A percentile compares a stretch with the other conserved stretches of the same genome.
Evolutionary conservation across 2,113 vertebrate genomes (phyloP).

Genomic region (Prietella phreatophila): DNA sequence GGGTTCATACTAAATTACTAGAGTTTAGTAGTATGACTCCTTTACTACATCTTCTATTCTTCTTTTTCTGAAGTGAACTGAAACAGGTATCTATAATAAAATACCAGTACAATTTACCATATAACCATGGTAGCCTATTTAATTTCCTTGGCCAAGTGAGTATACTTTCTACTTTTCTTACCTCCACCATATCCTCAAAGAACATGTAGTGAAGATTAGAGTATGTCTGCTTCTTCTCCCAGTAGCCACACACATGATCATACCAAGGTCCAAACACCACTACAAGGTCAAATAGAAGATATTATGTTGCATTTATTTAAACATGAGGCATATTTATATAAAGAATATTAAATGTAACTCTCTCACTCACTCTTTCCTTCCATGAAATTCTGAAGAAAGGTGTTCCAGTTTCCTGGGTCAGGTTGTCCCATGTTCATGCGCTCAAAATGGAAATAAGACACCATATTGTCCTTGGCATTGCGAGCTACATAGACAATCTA

Average conservation of each 20-base stretch:
- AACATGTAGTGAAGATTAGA: slow-evolving; percentile 75
- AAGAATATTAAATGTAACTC: not conserved
- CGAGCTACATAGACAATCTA: slow-evolving; percentile 82
- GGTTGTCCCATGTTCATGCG: slow-evolving; percentile 76
- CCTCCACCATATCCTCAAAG: slow-evolving; percentile 82
- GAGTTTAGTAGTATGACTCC: not conserved
- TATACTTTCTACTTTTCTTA: slow-evolving; percentile 52
- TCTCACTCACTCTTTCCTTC: slow-evolving; percentile 69
- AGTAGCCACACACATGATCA: slow-evolving; percentile 76
- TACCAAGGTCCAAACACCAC: slow-evolving; percentile 79
- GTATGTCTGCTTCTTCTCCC: slow-evolving; percentile 75
- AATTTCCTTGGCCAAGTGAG: not conserved
- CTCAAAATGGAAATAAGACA: slow-evolving; percentile 84
- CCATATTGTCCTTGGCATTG: slow-evolving; percentile 81
- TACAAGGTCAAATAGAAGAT: slow-evolving; percentile 47
- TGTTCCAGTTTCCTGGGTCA: slow-evolving; percentile 77
- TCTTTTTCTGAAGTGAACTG: not conserved
- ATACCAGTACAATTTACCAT: not conserved
- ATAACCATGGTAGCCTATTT: not conserved
- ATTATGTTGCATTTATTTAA: not conserved
- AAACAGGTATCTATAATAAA: not conserved
- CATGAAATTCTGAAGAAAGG: slow-evolving; percentile 73
- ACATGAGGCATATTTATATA: not conserved
- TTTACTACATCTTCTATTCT: not conserved
- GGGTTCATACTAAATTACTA: not conserved